Base-by-base conservation (phyloP, 37 sponge, comb jelly and placozoan genomes). In the Corticium candelabrum region DNA sequence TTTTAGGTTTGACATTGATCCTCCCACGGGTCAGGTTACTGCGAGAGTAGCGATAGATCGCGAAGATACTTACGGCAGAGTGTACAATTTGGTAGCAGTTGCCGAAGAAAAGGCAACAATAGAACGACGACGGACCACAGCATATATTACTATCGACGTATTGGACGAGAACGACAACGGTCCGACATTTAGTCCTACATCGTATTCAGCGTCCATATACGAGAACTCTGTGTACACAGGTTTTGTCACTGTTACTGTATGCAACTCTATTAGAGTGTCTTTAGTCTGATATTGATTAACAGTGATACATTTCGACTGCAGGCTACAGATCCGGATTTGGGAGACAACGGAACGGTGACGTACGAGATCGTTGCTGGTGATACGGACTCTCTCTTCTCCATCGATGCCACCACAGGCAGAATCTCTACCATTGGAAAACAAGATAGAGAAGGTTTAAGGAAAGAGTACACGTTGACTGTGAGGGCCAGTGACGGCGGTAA, bases 251-350 rank as follows among this genome's bases (percentile, higher is more conserved):
- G 62, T 50, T 50, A 27, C 62, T 11, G 62, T 50, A 50, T 27
- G 62, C n/a, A n/a, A n/a, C n/a, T n/a, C n/a, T n/a, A n/a, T n/a
- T n/a, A n/a, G 15, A 50, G 21, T 50, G 62, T 50, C n/a, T n/a
- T n/a, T n/a, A n/a, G n/a, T n/a, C n/a, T n/a, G n/a, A n/a, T n/a
- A n/a, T n/a, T n/a, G n/a, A n/a, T n/a, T n/a, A n/a, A n/a, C n/a
- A n/a, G n/a, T n/a, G n/a, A n/a, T n/a, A n/a, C n/a, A n/a, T n/a
- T 50, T 50, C 68, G 33, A 21, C 15, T 50, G 21, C 21, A 40
- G 1, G 92, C 92, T 1, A 41, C 77, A 62, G 92, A 91, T 41
- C 27, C 7, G 11, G 92, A 91, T 70, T 67, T 38, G 40, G 56
- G 82, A 71, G 80, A 74, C 0, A 91, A 91, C 69, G 83, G 86